These are phyloP conservation scores for Plodia interpunctella DNA, from an alignment of 1,140 invertebrate species.

Conservation along the genomic window DNA sequence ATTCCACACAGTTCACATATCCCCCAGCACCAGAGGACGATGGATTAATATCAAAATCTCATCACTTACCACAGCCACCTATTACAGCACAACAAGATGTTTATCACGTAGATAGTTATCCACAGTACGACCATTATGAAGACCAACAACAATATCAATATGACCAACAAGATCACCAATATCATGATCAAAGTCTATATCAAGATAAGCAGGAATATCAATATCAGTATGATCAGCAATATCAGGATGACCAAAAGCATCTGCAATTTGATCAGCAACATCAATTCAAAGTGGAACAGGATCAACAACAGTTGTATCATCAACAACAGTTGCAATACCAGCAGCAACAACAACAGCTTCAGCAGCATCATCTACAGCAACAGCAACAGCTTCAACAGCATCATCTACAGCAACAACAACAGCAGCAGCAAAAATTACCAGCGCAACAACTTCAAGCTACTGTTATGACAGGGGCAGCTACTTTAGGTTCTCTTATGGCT, in stretches of 20 bases:
- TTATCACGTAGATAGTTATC: conserved; percentile 41
- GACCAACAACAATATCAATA: conserved; percentile 42
- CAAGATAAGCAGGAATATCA: conserved; percentile 40
- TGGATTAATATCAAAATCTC: conserved; percentile 51
- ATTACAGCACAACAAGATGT: conserved; percentile 56
- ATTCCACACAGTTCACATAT: conserved; percentile 57
- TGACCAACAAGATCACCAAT: conserved; percentile 35
- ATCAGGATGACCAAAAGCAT: conserved; percentile 45
- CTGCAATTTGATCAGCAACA: conserved; percentile 33
- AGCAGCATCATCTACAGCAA: conserved; percentile 32
- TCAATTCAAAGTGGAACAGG: conserved; percentile 24
- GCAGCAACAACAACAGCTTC: conserved; percentile 34
- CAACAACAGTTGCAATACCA: conserved; percentile 27
- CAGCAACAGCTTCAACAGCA: conserved; percentile 41
- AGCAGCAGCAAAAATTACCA: conserved; percentile 47
- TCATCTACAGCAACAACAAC: conserved; percentile 47
- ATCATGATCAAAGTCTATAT: conserved; percentile 33
- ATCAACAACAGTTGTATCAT: conserved; percentile 27
- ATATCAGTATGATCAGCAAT: conserved; percentile 36
- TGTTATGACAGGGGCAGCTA: conserved; percentile 68
- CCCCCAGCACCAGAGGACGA: conserved; percentile 47
- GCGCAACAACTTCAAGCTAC: conserved; percentile 62
- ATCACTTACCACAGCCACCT: conserved; percentile 46
- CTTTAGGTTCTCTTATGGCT: conserved; percentile 71
- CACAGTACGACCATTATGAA: conserved; percentile 78